Evolutionary conservation across 2,113 vertebrate species (phyloP).

Genomic region (Lates calcarifer): DNA sequence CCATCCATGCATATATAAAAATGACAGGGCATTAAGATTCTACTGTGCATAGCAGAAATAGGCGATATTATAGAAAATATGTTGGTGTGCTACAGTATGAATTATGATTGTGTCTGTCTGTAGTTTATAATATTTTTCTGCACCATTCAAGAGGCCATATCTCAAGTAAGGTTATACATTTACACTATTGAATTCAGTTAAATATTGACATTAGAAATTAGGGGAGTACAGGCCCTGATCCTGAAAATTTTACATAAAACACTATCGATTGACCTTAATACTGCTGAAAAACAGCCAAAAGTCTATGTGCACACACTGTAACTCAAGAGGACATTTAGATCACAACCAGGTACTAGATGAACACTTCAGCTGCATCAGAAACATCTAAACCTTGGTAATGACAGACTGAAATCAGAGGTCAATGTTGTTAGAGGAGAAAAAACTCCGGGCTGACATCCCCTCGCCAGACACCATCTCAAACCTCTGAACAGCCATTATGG

Average conservation of each 20-base stretch:
- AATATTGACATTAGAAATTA: neutral
- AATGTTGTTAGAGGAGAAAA: conserved; percentile 15
- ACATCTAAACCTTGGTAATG: conserved; percentile 28
- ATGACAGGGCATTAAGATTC: neutral
- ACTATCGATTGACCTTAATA: neutral
- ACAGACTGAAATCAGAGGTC: conserved; percentile 32
- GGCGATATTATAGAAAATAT: neutral
- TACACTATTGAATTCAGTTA: neutral
- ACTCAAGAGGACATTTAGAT: neutral
- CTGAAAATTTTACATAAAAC: neutral
- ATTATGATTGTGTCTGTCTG: neutral
- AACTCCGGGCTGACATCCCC: conserved; percentile 5
- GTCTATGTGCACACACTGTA: neutral
- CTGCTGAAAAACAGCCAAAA: neutral
- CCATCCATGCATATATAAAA: neutral
- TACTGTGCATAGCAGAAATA: neutral
- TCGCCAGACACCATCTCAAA: conserved; percentile 63
- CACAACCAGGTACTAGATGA: neutral
- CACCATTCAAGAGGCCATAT: neutral
- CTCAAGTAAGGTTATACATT: neutral
- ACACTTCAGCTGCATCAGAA: conserved; percentile 25
- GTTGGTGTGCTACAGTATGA: neutral
- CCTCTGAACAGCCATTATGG: conserved; percentile 52
- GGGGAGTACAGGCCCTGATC: neutral
- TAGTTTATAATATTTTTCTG: neutral